Evolutionary conservation across 2,113 vertebrate genomes (phyloP), one percentile per base, ranked within the genome.

Genomic region (Nicator chloris): DNA sequence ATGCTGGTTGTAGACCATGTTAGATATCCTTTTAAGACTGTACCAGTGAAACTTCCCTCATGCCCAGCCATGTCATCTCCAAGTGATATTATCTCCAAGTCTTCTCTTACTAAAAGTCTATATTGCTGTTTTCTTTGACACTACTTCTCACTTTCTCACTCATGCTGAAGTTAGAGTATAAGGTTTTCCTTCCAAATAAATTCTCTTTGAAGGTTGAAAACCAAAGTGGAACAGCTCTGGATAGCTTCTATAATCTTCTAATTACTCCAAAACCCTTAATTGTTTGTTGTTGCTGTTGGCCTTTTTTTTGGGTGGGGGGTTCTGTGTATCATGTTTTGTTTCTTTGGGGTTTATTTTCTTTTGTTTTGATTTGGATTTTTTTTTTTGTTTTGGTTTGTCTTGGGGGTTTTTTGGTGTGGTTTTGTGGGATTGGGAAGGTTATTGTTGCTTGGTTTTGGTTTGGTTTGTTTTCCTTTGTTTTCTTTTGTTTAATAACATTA

Each of bases 391-490:
- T 14, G 7, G 7, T 69, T 49, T n/a, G 2, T 49, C 7, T 39
- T 33, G 42, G n/a, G n/a, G 22, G 3, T 2, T 19, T 45, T 54
- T 65, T 15, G 17, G 12, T 12, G 15, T 4, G 7, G 3, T 24
- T 28, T 37, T 42, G 14, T 2, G 2, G 4, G 4, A n/a, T n/a
- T n/a, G 6, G 40, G 16, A 5, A n/a, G 4, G 42, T 49, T 40
- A 9, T 8, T 39, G 2, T 8, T n/a, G 7, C 13, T 82, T 60
- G 30, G 3, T 42, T 42, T 60, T 35, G 7, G 3, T 35, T 70
- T 42, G 9, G 3, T 70, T 60, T 44, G 15, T 3, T 27, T 63
- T 53, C n/a, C 51, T 37, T 44, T 31, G 16, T 31, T 68, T 49
- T 21, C 16, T 57, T 22, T 23, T 35, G 8, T 45, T 45, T 63